A percentile compares a stretch with the other conserved stretches of the same genome.
phyloP scores from a whole-genome alignment of 2,113 vertebrate species.

The Cyprinodon variegatus region DNA sequence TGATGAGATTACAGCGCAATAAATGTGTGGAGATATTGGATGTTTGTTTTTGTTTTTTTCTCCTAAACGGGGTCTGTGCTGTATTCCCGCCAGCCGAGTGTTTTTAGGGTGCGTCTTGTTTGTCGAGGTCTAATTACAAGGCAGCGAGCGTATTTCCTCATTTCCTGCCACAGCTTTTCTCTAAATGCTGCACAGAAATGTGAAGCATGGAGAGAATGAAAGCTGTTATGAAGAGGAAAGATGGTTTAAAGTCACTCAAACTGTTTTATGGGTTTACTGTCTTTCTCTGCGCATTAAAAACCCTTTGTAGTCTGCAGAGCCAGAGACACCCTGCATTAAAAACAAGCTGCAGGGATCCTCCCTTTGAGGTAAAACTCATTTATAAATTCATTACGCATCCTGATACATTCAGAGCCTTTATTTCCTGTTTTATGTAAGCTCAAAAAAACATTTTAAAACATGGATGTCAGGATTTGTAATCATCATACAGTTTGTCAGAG shows the following conservation, averaged over 20 bases:
- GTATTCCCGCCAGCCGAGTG: conserved; percentile 7
- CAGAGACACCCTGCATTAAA: too few species aligned
- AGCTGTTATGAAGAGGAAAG: not conserved
- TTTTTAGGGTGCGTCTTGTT: conserved; percentile 51
- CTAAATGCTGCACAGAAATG: conserved; percentile 10
- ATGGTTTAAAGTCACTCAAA: not conserved
- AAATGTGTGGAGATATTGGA: conserved; percentile 14
- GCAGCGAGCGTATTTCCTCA: conserved; percentile 48
- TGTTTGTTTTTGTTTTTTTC: not conserved
- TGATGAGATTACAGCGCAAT: conserved; percentile 30
- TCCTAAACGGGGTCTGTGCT: conserved; percentile 9
- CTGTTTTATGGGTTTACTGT: too few species aligned
- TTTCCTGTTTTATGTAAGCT: too few species aligned
- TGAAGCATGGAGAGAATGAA: not conserved
- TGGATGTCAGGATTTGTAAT: too few species aligned
- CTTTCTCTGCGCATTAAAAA: too few species aligned
- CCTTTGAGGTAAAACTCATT: too few species aligned
- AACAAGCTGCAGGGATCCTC: too few species aligned
- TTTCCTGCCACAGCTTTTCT: conserved; percentile 41
- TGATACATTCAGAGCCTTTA: too few species aligned
- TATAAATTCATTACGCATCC: too few species aligned
- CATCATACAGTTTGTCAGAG: too few species aligned
- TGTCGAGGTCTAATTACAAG: conserved; percentile 67
- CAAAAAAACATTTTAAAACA: too few species aligned
- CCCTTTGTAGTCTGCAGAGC: too few species aligned